Evolutionary conservation across 2,797 vertebrate species (phyloP).

Genomic region (Gallinago nigripennis): DNA sequence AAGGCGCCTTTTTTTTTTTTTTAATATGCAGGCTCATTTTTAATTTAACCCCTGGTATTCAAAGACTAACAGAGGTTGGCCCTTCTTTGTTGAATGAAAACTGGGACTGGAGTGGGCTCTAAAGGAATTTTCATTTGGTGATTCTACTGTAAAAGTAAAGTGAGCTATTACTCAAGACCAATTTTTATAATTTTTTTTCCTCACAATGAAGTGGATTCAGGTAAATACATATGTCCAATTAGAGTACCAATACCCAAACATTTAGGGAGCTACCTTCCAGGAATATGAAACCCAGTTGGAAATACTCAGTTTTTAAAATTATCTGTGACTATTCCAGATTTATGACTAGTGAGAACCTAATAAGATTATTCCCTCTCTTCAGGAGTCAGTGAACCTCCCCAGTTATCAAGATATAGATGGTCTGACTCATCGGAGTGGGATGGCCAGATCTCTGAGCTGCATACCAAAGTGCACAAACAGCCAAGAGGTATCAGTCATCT

Average conservation of each 20-base stretch:
- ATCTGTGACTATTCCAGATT: neutral
- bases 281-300: neutral
- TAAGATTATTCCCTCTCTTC: slow-evolving; percentile 28
- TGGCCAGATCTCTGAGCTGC: neutral
- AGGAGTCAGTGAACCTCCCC: neutral
- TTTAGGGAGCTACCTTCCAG: neutral
- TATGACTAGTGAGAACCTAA: neutral
- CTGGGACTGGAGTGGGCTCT: neutral
- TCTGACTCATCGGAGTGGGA: neutral
- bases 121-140: neutral
- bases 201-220: neutral
- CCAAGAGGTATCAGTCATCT: neutral
- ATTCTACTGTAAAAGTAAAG: neutral
- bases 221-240: neutral
- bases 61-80: neutral
- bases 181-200: neutral
- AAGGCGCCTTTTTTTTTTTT: neutral
- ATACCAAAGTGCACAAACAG: neutral
- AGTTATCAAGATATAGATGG: neutral
- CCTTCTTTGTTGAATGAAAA: neutral
- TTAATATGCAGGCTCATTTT: neutral
- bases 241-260: neutral
- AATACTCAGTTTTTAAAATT: neutral
- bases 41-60: neutral
- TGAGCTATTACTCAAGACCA: neutral